Base-by-base conservation (phyloP, 2,888 invertebrate species). In the Stenoptilia bipunctidactyla region DNA sequence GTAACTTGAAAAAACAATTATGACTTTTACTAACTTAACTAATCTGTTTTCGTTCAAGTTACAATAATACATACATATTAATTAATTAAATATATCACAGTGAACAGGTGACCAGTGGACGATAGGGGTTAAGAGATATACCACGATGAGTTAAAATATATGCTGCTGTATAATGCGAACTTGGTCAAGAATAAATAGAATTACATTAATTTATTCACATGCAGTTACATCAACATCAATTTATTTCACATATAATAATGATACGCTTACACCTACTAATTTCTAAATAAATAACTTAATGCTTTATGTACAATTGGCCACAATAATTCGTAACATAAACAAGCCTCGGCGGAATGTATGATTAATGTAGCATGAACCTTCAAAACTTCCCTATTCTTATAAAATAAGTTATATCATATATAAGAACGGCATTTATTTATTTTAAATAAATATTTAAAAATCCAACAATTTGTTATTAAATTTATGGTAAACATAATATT, bases 291-390 rank as follows among this genome's bases (percentile, higher is more conserved):
- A 30, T 30, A 30, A 9, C n/a, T 30, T 30, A 30, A 30, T 30
- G 30, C 30, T n/a, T 30, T 30, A 30, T 30, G 12, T 30, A 30
- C 30, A 30, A 30, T 30, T 30, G 30, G 30, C 30, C 30, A 30
- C 12, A 30, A 30, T 30, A 30, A 30, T 30, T 30, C 12, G 30
- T 30, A n/a, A 58, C 53, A 55, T 46, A 60, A 52, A 55, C 13
- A 60, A 63, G 63, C 59, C 49, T 52, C 42, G 43, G 52, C 56
- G 65, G 65, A 66, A 66, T 66, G 65, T 64, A 47, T 53, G 30
- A n/a, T n/a, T 4, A 4, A 30, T 30, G 12, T 30, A 30, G n/a
- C 30, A 30, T 30, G 30, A 30, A 30, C n/a, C 9, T n/a, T 20
- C 20, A 20, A 8, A n/a, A 30, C 12, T 9, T 30, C 30, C n/a